A percentile compares a stretch with the other conserved stretches of the same genome.
Evolutionary conservation across 2,888 invertebrate species (phyloP).

Genomic region (Elegia similella): DNA sequence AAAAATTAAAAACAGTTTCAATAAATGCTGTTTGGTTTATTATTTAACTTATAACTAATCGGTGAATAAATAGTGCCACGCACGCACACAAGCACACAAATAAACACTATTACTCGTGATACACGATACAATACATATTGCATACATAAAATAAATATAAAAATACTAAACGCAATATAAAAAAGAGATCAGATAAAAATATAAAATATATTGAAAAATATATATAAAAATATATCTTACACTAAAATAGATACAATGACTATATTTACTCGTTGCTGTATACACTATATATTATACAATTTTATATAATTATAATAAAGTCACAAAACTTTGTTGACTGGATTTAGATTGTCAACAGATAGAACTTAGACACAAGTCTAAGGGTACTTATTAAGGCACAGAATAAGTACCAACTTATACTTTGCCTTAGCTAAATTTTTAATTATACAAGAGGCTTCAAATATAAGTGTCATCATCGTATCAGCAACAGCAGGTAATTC

Average conservation of each 20-base stretch:
- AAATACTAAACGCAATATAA: conserved; percentile 25
- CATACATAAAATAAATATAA: conserved; percentile 27
- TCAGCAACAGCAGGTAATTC: too few relatives aligned
- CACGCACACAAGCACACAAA: conserved; percentile 42
- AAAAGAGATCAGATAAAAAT: conserved; percentile 21
- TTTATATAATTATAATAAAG: neutral
- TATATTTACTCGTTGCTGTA: conserved; percentile 7
- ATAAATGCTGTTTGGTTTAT: conserved; percentile 34
- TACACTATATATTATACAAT: neutral
- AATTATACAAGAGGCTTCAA: too few relatives aligned
- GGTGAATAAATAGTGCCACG: conserved; percentile 18
- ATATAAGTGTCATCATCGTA: too few relatives aligned
- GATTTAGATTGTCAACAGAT: neutral
- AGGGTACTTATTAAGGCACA: too few relatives aligned
- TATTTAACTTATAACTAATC: conserved; percentile 22
- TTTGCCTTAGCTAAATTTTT: neutral
- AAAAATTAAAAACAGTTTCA: neutral
- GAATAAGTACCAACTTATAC: too few relatives aligned
- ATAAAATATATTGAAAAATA: conserved; percentile 21
- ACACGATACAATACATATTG: conserved; percentile 44
- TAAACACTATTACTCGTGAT: conserved; percentile 44
- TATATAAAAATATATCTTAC: conserved; percentile 15
- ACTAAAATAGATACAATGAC: conserved; percentile 13
- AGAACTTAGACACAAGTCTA: too few relatives aligned
- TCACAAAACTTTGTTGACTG: neutral